These are phyloP conservation scores for Apeira syringaria DNA, from an alignment of 2,888 invertebrate species.

Conservation along the genomic window DNA sequence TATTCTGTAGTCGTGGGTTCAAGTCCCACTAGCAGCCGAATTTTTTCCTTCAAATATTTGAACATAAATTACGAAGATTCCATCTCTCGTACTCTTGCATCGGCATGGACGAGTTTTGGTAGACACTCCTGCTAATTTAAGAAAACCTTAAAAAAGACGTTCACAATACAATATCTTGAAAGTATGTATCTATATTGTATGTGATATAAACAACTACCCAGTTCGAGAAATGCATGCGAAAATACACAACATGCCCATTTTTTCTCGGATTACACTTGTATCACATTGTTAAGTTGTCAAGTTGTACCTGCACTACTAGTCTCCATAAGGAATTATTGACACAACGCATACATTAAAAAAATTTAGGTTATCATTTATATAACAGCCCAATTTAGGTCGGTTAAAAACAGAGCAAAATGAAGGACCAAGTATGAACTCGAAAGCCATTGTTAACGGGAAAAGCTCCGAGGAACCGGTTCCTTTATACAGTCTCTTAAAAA, in stretches of 20 bases:
- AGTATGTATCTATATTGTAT: slow-evolving; percentile 6
- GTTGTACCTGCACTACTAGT: slow-evolving; percentile 41
- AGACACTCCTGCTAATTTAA: background rate
- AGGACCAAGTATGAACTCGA: slow-evolving; percentile 48
- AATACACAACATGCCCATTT: slow-evolving; percentile 18
- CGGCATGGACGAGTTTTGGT: too few relatives aligned
- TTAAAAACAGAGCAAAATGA: too few relatives aligned
- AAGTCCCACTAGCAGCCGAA: too few relatives aligned
- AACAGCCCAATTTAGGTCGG: too few relatives aligned
- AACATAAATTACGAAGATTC: too few relatives aligned
- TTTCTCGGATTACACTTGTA: slow-evolving; percentile 39
- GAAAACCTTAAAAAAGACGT: slow-evolving; percentile 3
- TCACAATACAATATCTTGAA: slow-evolving; percentile 4
- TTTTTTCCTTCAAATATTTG: too few relatives aligned
- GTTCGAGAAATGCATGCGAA: slow-evolving; percentile 3
- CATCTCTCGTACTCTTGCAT: too few relatives aligned
- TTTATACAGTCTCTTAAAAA: slow-evolving; percentile 36
- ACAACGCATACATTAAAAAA: too few relatives aligned
- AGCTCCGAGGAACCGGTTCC: slow-evolving; percentile 51
- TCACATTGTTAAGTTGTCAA: too few relatives aligned
- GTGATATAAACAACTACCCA: slow-evolving; percentile 1
- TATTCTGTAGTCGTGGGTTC: too few relatives aligned
- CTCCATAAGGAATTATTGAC: slow-evolving; percentile 42
- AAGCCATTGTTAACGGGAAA: slow-evolving; percentile 62
- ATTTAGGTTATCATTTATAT: too few relatives aligned